Evolutionary conservation across 2,113 vertebrate genomes (phyloP).

Genomic region (Vulpes ferrilata): DNA sequence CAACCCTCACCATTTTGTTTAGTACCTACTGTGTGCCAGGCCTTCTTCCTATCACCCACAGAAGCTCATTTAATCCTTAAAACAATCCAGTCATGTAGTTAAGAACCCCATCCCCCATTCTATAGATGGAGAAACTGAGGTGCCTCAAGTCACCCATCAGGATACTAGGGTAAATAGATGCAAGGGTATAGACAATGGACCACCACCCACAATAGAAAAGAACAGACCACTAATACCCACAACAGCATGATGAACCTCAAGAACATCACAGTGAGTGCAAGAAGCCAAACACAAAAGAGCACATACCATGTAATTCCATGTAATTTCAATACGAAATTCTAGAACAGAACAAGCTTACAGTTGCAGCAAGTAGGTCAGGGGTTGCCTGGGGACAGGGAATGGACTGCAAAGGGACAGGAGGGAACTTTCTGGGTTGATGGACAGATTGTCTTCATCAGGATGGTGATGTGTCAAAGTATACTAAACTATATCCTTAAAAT

Average conservation of each 20-base stretch:
- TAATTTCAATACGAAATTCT: not conserved
- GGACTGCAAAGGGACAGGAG: not conserved
- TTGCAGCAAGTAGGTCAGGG: not conserved
- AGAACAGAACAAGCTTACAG: not conserved
- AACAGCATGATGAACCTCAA: accelerated
- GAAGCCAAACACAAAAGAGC: too few species aligned
- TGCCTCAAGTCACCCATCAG: not conserved
- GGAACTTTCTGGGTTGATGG: not conserved
- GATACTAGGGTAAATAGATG: not conserved
- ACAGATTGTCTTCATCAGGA: not conserved
- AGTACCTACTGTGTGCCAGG: not conserved
- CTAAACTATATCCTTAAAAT: not conserved
- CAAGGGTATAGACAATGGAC: not conserved
- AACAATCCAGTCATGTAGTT: not conserved
- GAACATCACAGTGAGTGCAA: not conserved
- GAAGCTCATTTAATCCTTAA: not conserved
- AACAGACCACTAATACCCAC: accelerated
- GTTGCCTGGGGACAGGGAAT: not conserved
- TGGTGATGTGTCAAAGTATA: not conserved
- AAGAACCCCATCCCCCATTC: not conserved
- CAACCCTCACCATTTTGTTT: accelerated
- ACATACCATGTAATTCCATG: accelerated
- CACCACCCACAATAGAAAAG: accelerated
- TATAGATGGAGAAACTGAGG: not conserved
- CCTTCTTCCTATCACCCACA: not conserved